Base-by-base conservation (phyloP, 2,888 invertebrate genomes). In the Diaperis boleti region DNA sequence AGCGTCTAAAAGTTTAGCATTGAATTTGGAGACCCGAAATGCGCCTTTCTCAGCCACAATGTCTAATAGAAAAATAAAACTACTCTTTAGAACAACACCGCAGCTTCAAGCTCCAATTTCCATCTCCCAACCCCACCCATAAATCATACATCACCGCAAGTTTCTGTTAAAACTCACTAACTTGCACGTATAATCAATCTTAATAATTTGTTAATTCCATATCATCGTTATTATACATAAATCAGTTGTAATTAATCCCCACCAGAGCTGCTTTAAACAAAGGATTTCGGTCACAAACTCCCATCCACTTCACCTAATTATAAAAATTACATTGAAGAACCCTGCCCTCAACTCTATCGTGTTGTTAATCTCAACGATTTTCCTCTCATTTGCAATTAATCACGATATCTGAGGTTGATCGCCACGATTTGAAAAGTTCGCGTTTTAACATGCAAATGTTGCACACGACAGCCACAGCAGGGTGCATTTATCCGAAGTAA, bases 261-360 rank as follows among this genome's bases (percentile, higher is more conserved):
- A 11, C 15, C 2, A 17, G 39, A 15, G 17, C 8, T 15, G 15
- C 39, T 39, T 17, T 33, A 1, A 6, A 10, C 39, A 17, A 17
- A 39, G 17, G 15, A 39, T 35, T 17, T 39, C 15, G 39, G 15
- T 17, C 39, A 17, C n/a, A n/a, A n/a, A n/a, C 17, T 8, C 14
- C 39, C 17, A 17, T 17, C 14, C 39, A 15, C 15, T 39, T 7
- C 8, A 17, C 39, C 3, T 39, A 39, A 39, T 39, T 39, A n/a
- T n/a, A 37, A 37, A 79, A 83, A 83, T 74, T 3, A 37, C 13
- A 37, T n/a, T 4, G 3, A 18, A 33, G 35, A 35, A 2, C 13
- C 11, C 33, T 33, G n/a, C 2, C 31, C 31, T 33, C n/a, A 33
- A 33, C 11, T 22, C 22, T 33, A 33, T 33, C 33, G 31, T 31